Evolutionary conservation across 2,888 invertebrate species (phyloP).

Genomic region (Malthinus seriepunctatus): DNA sequence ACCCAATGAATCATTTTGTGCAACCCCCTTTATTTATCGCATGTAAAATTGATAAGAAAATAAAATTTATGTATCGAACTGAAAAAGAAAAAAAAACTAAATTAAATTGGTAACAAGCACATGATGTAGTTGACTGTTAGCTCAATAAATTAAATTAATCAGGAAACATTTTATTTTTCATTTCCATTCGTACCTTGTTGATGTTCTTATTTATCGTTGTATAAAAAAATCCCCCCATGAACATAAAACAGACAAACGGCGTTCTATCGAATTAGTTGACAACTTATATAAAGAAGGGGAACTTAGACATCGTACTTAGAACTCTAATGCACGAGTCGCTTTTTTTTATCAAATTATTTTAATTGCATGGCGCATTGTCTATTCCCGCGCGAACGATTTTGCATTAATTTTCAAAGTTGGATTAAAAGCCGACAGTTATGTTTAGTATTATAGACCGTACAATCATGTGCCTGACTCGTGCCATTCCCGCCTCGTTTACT

Average conservation of each 20-base stretch:
- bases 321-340: constrained; percentile 36
- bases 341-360: constrained; percentile 46
- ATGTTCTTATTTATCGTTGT: constrained; percentile 39
- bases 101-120: constrained; percentile 18
- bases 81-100: too few relatives aligned
- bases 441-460: constrained; percentile 27
- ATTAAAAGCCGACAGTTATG: constrained; percentile 34
- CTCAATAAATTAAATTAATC: constrained; percentile 42
- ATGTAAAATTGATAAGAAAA: too few relatives aligned
- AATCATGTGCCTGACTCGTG: constrained; percentile 28
- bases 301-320: constrained; percentile 21
- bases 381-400: constrained; percentile 38
- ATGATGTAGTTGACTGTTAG: constrained; percentile 19
- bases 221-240: constrained; percentile 36
- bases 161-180: constrained; percentile 40
- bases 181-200: constrained; percentile 40
- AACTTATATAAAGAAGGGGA: constrained; percentile 28
- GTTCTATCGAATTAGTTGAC: constrained; percentile 42
- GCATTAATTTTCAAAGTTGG: constrained; percentile 37
- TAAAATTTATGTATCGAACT: too few relatives aligned
- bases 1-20: too few relatives aligned
- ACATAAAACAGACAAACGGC: constrained; percentile 42
- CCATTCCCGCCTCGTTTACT: constrained; percentile 30
- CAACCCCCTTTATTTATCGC: too few relatives aligned
- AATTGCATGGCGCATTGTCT: constrained; percentile 41